These are phyloP conservation scores for Schizotus pectinicornis DNA, from an alignment of 2,888 invertebrate genomes.

Conservation along the genomic window DNA sequence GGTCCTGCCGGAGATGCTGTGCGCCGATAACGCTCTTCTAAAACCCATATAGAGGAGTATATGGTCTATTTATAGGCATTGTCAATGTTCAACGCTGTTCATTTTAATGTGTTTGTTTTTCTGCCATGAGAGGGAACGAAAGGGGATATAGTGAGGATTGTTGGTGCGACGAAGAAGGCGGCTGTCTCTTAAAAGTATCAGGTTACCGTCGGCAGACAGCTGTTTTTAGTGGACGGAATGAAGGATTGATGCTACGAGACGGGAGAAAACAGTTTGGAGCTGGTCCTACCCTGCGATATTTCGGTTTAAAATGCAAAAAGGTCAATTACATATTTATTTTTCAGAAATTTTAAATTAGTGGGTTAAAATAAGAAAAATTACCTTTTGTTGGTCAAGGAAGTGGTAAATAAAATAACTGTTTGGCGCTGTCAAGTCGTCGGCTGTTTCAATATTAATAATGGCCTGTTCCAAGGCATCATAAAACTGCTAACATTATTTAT, in stretches of 20 bases:
- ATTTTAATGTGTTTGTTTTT: constrained; percentile 61
- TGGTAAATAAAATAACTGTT: no score
- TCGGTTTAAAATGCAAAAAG: no score
- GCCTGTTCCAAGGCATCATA: no score
- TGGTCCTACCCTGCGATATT: not conserved
- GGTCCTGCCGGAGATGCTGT: constrained; percentile 44
- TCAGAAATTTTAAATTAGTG: not conserved
- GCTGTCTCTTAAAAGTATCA: constrained; percentile 60
- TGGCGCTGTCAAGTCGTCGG: no score
- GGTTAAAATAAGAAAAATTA: no score
- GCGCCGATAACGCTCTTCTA: constrained; percentile 43
- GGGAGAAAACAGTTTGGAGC: constrained; percentile 22
- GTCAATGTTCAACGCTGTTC: constrained; percentile 60
- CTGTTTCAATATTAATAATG: no score
- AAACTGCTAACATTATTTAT: no score
- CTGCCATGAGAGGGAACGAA: constrained; percentile 52
- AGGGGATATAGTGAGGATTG: constrained; percentile 29
- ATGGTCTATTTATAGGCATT: constrained; percentile 61
- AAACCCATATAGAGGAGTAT: constrained; percentile 55
- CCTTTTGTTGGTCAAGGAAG: no score
- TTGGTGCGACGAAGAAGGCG: constrained; percentile 41
- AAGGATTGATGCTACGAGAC: constrained; percentile 43
- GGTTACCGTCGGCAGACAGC: constrained; percentile 59
- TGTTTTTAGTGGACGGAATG: constrained; percentile 57
- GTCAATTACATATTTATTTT: not conserved